Conservation (phyloP, 2,888 invertebrate species). For the Notodonta dromedarius region DNA sequence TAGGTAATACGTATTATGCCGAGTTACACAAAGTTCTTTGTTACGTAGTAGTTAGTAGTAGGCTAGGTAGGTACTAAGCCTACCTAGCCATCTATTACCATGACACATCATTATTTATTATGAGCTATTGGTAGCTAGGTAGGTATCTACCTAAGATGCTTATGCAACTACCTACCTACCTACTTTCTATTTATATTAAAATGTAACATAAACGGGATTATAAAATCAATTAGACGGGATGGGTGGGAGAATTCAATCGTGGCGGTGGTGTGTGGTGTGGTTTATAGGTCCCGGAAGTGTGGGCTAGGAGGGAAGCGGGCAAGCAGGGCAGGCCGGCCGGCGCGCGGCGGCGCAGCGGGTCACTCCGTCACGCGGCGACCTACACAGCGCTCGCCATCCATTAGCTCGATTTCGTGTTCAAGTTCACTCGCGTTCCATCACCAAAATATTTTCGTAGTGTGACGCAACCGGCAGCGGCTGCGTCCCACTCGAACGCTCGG, state of each 20-base stretch:
- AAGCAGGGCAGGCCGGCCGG: conserved; percentile 57
- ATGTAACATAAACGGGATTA: too few species aligned
- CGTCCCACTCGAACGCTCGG: conserved; percentile 72
- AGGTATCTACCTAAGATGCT: too few species aligned
- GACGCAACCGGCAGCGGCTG: conserved; percentile 76
- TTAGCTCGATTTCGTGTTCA: conserved; percentile 81
- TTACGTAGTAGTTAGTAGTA: conserved; percentile 23
- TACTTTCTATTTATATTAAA: too few species aligned
- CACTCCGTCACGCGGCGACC: conserved; percentile 77
- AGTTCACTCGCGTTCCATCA: conserved; percentile 83
- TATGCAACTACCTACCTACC: too few species aligned
- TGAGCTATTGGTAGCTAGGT: too few species aligned
- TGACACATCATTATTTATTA: too few species aligned
- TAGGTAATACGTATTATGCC: conserved; percentile 51
- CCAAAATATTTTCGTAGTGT: conserved; percentile 83
- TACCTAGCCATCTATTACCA: background rate
- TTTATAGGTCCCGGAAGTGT: conserved; percentile 55
- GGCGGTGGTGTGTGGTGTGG: background rate
- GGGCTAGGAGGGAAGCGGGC: conserved; percentile 55
- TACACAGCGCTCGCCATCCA: conserved; percentile 73
- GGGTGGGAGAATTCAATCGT: background rate
- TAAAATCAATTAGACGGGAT: background rate
- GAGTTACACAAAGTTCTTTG: conserved; percentile 44
- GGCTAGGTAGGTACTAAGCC: conserved; percentile 1
- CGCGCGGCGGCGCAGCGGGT: conserved; percentile 65